Evolutionary conservation across 2,888 invertebrate genomes (phyloP).

Genomic region (Bedellia somnulentella): DNA sequence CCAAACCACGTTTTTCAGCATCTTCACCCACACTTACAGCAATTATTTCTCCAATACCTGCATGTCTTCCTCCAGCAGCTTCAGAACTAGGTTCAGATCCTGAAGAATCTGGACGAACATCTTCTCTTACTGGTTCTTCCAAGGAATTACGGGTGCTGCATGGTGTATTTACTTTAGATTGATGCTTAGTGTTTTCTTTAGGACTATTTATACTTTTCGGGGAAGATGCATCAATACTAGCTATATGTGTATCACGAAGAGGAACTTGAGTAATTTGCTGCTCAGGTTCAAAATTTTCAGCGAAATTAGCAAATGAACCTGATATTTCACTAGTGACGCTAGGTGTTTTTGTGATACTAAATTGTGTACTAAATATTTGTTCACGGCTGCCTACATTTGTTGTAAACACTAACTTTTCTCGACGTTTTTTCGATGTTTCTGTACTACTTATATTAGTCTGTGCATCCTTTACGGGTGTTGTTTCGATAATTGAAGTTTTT

Average conservation of each 20-base stretch:
- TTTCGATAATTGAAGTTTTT: too few species aligned
- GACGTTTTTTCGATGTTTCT: too few species aligned
- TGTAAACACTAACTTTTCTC: conserved; percentile 63
- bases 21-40: conserved; percentile 48
- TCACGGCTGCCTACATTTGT: conserved; percentile 71
- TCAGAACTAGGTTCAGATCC: conserved; percentile 60
- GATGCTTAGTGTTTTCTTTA: not conserved
- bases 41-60: conserved; percentile 18
- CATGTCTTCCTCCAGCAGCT: conserved; percentile 18
- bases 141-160: not conserved
- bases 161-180: not conserved
- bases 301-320: conserved; percentile 43
- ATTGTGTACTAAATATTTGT: conserved; percentile 68
- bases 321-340: conserved; percentile 66
- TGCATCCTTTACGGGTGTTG: too few species aligned
- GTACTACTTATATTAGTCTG: too few species aligned
- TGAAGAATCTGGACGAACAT: conserved; percentile 63
- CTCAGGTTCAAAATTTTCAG: conserved; percentile 60
- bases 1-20: conserved; percentile 75
- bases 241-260: conserved; percentile 14
- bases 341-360: conserved; percentile 66
- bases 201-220: too few species aligned
- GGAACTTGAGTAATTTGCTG: conserved; percentile 27
- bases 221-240: conserved; percentile 7
- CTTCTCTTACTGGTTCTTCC: conserved; percentile 3